phyloP scores from a whole-genome alignment of 2,113 vertebrate genomes.

The Channa maculata region DNA sequence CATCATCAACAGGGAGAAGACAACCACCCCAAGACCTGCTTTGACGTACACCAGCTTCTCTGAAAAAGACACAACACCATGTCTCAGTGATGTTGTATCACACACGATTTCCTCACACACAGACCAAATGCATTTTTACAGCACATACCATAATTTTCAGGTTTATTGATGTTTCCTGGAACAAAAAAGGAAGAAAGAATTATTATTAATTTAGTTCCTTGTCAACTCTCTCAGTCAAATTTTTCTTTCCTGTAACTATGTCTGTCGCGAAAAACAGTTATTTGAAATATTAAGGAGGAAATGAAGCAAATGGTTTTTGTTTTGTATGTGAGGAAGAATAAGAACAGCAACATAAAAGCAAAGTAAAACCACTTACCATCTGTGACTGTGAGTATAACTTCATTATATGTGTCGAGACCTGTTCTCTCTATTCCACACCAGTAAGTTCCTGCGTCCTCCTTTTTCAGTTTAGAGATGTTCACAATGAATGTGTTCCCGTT shows the following conservation, averaged over 20 bases:
- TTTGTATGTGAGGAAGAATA: neutral
- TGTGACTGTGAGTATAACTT: constrained; percentile 48
- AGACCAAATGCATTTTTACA: no score
- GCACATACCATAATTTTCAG: no score
- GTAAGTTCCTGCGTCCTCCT: constrained; percentile 57
- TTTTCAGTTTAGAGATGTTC: constrained; percentile 38
- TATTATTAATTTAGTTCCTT: neutral
- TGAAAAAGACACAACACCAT: constrained; percentile 28
- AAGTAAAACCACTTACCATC: constrained; percentile 49
- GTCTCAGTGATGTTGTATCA: neutral
- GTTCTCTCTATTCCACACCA: constrained; percentile 55
- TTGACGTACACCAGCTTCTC: constrained; percentile 45
- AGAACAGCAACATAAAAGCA: neutral
- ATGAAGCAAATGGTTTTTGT: neutral
- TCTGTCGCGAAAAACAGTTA: neutral
- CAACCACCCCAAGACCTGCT: constrained; percentile 28
- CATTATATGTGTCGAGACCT: neutral
- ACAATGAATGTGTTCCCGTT: constrained; percentile 55
- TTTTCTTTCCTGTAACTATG: neutral
- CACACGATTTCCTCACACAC: neutral
- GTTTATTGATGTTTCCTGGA: neutral
- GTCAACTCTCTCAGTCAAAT: neutral
- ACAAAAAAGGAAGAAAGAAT: neutral
- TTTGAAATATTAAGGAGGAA: constrained; percentile 14
- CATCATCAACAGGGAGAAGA: constrained; percentile 19